Evolutionary conservation across 2,113 vertebrate species (phyloP).

Genomic region (Chaenogobius annularis): DNA sequence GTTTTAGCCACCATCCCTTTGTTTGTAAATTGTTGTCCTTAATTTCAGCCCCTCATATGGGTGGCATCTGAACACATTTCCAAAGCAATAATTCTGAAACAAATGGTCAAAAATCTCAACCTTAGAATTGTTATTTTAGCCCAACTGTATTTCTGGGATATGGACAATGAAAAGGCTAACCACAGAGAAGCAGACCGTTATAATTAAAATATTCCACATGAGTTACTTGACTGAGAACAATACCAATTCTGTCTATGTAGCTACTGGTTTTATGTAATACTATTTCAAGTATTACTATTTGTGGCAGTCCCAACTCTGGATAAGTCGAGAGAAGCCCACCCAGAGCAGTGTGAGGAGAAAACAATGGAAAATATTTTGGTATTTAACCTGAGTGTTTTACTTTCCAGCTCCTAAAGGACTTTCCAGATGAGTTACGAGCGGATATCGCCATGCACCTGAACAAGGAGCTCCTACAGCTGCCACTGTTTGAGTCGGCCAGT

Average conservation of each 20-base stretch:
- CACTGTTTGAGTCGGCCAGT: conserved; percentile 79
- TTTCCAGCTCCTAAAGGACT: conserved; percentile 77
- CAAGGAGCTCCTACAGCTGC: conserved; percentile 77
- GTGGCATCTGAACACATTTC: no score
- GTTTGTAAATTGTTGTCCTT: neutral
- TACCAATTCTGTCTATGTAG: no score
- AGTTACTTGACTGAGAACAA: no score
- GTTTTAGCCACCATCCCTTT: neutral
- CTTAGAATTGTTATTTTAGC: neutral
- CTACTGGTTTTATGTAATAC: no score
- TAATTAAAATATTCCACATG: neutral
- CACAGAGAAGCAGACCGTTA: neutral
- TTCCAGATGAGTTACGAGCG: conserved; percentile 77
- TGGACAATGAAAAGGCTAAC: neutral
- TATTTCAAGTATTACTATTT: neutral
- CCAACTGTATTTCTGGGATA: neutral
- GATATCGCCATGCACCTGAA: conserved; percentile 82
- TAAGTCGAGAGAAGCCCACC: no score
- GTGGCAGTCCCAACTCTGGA: no score
- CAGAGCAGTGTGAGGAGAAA: neutral
- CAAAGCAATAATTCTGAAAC: neutral
- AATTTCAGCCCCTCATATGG: neutral
- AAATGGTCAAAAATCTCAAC: neutral
- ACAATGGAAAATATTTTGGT: neutral
- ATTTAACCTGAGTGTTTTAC: neutral